Conservation (phyloP, 2,113 vertebrate genomes). For the Malaclemys terrapin region DNA sequence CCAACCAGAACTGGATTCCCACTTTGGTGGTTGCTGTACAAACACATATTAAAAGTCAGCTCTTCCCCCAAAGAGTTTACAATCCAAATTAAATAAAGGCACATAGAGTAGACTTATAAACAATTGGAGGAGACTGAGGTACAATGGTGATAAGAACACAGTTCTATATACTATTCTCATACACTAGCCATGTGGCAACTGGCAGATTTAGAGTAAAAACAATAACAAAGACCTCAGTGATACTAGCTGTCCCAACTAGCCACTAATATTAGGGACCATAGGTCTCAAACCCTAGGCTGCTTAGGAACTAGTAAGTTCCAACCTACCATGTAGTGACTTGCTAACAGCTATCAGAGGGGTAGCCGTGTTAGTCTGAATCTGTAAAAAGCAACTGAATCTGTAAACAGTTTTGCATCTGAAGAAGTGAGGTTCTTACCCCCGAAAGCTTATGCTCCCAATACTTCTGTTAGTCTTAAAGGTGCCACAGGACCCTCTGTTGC, state of each 20-base stretch:
- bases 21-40: not conserved
- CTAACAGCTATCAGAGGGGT: not conserved
- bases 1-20: not conserved
- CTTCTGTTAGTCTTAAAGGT: too few relatives aligned
- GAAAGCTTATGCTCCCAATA: too few relatives aligned
- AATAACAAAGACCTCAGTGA: not conserved
- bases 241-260: not conserved
- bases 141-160: not conserved
- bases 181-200: not conserved
- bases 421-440: too few relatives aligned
- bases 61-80: not conserved
- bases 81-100: not conserved
- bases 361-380: too few relatives aligned
- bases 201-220: not conserved
- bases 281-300: not conserved
- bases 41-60: not conserved
- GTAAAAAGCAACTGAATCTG: too few relatives aligned
- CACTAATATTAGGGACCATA: not conserved
- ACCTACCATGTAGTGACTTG: not conserved
- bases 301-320: not conserved
- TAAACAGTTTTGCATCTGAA: too few relatives aligned
- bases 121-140: not conserved
- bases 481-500: too few relatives aligned
- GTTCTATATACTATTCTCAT: not conserved
- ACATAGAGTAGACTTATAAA: not conserved